Percentiles rank a stretch among this genome's conserved stretches.
These are phyloP conservation scores for Cryptotermes secundus DNA, from an alignment of 1,140 invertebrate genomes.

Conservation along the genomic window DNA sequence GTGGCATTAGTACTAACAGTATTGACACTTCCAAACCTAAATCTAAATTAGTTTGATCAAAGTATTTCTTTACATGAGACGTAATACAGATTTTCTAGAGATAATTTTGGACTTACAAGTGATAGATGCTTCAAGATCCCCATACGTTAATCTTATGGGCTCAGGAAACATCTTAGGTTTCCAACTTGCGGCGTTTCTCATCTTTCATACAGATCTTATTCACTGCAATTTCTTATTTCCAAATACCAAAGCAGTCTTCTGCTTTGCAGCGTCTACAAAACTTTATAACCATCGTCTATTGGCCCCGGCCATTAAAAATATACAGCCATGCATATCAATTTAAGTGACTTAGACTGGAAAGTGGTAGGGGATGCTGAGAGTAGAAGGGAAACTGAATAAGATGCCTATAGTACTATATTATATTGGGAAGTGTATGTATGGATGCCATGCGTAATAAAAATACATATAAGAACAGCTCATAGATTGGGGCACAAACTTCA, in stretches of 20 bases:
- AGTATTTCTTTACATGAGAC: too few relatives aligned
- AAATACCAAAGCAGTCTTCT: not conserved
- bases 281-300: slow-evolving; percentile 29
- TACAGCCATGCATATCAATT: slow-evolving; percentile 38
- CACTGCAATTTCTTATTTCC: not conserved
- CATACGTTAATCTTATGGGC: too few relatives aligned
- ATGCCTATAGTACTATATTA: slow-evolving; percentile 9
- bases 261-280: not conserved
- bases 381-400: not conserved
- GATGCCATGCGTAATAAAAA: slow-evolving; percentile 13
- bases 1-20: too few relatives aligned
- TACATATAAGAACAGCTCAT: slow-evolving; percentile 8
- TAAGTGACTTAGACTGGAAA: slow-evolving; percentile 19
- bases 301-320: slow-evolving; percentile 37
- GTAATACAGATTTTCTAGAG: too few relatives aligned
- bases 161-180: not conserved
- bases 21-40: too few relatives aligned
- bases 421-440: slow-evolving; percentile 17
- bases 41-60: too few relatives aligned
- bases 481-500: slow-evolving; percentile 1
- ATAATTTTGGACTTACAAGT: too few relatives aligned
- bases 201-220: not conserved
- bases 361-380: not conserved
- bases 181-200: not conserved
- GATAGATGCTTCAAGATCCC: too few relatives aligned